Conservation (phyloP, 2,113 vertebrate genomes). For the Thunnus thynnus region DNA sequence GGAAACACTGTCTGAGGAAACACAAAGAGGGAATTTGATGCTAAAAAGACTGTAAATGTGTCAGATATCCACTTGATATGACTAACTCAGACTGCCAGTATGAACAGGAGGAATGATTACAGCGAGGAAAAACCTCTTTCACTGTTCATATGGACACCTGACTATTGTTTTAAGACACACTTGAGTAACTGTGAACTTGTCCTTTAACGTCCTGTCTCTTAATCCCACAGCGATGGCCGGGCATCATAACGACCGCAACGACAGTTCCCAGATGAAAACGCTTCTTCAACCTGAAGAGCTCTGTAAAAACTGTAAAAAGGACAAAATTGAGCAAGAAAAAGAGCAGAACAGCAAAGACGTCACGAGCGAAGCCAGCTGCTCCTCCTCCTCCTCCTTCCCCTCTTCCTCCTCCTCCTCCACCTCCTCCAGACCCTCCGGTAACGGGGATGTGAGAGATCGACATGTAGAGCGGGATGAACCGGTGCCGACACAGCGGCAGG, state of each 20-base stretch:
- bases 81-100: no score
- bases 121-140: no score
- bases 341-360: background rate
- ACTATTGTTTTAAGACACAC: no score
- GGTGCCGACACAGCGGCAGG: rapidly evolving
- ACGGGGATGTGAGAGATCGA: rapidly evolving
- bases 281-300: background rate
- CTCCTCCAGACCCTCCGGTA: background rate
- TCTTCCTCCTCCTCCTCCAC: background rate
- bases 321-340: background rate
- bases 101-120: no score
- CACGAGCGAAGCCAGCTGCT: background rate
- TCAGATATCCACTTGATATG: no score
- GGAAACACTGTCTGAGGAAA: no score
- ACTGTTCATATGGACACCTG: no score
- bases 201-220: background rate
- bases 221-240: constrained; percentile 30
- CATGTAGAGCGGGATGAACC: background rate
- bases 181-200: no score
- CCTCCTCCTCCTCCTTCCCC: background rate
- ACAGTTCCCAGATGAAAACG: constrained; percentile 31
- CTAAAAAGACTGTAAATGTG: no score
- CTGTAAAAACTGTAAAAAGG: background rate
- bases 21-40: no score
- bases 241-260: background rate